Evolutionary conservation across 2,113 vertebrate genomes (phyloP).

Genomic region (Aix galericulata): DNA sequence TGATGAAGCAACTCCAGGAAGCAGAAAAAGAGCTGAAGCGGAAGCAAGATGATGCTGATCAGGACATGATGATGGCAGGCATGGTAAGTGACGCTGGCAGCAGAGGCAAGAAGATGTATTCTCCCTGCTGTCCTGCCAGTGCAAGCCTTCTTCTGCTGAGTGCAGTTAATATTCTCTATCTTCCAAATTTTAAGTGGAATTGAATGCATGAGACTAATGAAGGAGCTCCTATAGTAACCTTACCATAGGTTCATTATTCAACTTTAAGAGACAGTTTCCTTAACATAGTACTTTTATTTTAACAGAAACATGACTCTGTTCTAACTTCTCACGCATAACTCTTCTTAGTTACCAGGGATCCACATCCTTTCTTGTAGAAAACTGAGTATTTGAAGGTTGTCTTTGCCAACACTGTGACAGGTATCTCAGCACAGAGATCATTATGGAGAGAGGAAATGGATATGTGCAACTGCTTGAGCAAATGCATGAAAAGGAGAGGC

Average conservation of each 20-base stretch:
- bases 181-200: background rate
- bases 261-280: background rate
- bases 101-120: background rate
- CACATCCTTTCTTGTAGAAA: background rate
- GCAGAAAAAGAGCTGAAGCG: constrained; percentile 85
- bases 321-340: background rate
- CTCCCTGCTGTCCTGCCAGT: background rate
- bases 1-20: constrained; percentile 87
- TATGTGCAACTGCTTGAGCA: background rate
- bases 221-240: background rate
- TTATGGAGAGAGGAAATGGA: background rate
- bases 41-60: constrained; percentile 87
- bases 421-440: background rate
- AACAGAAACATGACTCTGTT: background rate
- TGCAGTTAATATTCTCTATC: background rate
- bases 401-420: background rate
- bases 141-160: background rate
- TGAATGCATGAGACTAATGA: background rate
- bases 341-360: background rate
- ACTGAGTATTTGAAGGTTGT: background rate
- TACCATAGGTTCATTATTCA: background rate
- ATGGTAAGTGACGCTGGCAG: constrained; percentile 78
- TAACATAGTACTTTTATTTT: background rate
- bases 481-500: background rate
- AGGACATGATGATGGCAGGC: constrained; percentile 94